Evolutionary conservation across 2,797 vertebrate genomes (phyloP), one percentile per base, ranked within the genome.

Genomic region (Linurgus olivaceus): DNA sequence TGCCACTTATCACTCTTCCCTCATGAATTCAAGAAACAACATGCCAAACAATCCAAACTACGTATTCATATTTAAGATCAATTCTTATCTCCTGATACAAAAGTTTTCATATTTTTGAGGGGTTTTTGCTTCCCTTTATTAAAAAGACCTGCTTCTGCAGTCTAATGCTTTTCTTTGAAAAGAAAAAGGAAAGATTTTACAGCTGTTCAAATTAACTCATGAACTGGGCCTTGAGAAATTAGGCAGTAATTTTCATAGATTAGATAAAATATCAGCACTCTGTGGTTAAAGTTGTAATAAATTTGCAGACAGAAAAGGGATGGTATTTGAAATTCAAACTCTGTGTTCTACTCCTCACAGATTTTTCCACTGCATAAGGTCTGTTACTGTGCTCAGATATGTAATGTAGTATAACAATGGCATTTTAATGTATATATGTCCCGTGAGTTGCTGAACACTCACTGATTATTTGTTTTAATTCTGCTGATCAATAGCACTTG

Each of bases 241-340:
- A 63, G 38, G 70, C 65, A n/a, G 73, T 44, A 81, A 77, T 95
- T 90, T 88, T 88, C 42, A 54, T 45, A 89, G 93, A 94, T 95
- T 91, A 96, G 92, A 97, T 94, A 94, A 91, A 94, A 63, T 94
- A 77, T 71, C 89, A 94, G 61, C 37, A 44, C n/a, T 76, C 61
- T 38, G 40, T 85, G 35, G 38, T 82, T 95, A 79, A 94, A 90
- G 40, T 76, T 76, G 42, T 26, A 76, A 55, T 45, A 81, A 78
- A 78, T 84, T 70, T 86, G 73, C 47, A 55, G 48, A 6, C 11
- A 48, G 52, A 17, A 79, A 31, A 88, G 58, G 18, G 28, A 51
- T 37, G 29, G 6, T n/a, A 44, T 82, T 90, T 76, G 38, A 63
- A 82, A 73, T 70, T 76, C 26, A 55, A 67, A 54, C 16, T 17